These are phyloP conservation scores for Peromyscus eremicus DNA, from an alignment of 2,797 vertebrate species.

Conservation along the genomic window DNA sequence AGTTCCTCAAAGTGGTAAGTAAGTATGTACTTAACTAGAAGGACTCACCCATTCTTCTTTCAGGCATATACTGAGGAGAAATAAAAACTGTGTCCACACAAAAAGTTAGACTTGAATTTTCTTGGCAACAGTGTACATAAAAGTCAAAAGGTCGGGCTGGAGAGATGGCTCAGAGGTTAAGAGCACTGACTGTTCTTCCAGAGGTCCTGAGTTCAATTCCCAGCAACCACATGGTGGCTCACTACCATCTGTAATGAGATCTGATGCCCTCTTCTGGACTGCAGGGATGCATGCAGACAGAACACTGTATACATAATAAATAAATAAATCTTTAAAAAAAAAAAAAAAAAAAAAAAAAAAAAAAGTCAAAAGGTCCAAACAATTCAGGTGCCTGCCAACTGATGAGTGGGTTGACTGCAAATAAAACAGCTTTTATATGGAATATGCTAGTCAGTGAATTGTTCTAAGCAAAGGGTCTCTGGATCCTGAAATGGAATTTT, in stretches of 20 bases:
- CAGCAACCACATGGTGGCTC: too few species aligned
- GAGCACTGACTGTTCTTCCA: too few species aligned
- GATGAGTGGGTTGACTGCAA: neutral
- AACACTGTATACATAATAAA: too few species aligned
- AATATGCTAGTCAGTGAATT: neutral
- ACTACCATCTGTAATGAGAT: too few species aligned
- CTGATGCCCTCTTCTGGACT: too few species aligned
- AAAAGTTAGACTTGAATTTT: neutral
- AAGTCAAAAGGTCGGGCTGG: neutral
- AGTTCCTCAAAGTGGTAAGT: slow-evolving; percentile 2
- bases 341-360: too few species aligned
- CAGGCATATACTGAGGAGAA: neutral
- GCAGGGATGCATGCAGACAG: too few species aligned
- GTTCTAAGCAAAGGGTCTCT: neutral
- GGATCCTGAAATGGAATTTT: neutral
- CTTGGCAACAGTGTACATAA: neutral
- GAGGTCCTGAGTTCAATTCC: too few species aligned
- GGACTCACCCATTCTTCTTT: neutral
- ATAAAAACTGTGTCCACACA: neutral
- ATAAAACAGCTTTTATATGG: slow-evolving; percentile 4
- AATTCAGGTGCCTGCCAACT: neutral
- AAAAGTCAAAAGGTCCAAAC: neutral
- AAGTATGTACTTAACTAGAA: neutral
- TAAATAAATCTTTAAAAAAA: too few species aligned
- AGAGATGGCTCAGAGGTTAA: too few species aligned